These are phyloP conservation scores for Saccopteryx leptura DNA, from an alignment of 2,113 vertebrate genomes.

Conservation along the genomic window DNA sequence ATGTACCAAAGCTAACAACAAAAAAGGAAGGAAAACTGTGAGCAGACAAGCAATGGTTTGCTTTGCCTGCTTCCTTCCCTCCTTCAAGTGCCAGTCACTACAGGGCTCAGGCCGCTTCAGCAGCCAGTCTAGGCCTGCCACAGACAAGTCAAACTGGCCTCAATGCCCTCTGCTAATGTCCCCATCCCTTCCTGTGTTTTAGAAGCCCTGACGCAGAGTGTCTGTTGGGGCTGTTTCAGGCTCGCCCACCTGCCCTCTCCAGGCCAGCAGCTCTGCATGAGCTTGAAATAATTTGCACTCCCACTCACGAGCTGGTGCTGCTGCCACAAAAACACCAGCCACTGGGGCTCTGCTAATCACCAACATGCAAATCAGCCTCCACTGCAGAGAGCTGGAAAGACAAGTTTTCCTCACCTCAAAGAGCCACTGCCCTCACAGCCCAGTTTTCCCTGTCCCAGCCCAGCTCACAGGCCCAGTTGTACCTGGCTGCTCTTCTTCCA, in stretches of 20 bases:
- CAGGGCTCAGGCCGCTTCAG: background rate
- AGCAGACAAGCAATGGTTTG: conserved; percentile 13
- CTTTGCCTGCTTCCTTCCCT: background rate
- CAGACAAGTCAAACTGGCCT: background rate
- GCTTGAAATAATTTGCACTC: conserved; percentile 83
- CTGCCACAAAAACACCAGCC: conserved; percentile 82
- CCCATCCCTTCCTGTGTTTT: conserved; percentile 15
- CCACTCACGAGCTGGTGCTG: conserved; percentile 80
- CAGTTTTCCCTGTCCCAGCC: conserved; percentile 34
- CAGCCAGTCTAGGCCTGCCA: background rate
- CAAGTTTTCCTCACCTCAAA: conserved; percentile 81
- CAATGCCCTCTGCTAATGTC: background rate
- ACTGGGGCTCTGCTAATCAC: conserved; percentile 83
- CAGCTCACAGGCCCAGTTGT: conserved; percentile 35
- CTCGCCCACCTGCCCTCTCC: conserved; percentile 83
- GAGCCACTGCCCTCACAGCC: conserved; percentile 59
- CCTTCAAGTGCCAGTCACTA: background rate
- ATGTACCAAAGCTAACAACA: conserved; percentile 25
- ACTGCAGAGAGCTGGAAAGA: conserved; percentile 81
- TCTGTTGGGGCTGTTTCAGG: conserved; percentile 70
- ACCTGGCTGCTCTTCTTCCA: conserved; percentile 89
- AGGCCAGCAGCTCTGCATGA: conserved; percentile 81
- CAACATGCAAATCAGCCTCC: conserved; percentile 84
- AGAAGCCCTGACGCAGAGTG: conserved; percentile 44
- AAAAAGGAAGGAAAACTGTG: background rate